Evolutionary conservation across 2,797 vertebrate genomes (phyloP), one percentile per base, ranked within the genome.

Genomic region (Xiphophorus birchmanni): DNA sequence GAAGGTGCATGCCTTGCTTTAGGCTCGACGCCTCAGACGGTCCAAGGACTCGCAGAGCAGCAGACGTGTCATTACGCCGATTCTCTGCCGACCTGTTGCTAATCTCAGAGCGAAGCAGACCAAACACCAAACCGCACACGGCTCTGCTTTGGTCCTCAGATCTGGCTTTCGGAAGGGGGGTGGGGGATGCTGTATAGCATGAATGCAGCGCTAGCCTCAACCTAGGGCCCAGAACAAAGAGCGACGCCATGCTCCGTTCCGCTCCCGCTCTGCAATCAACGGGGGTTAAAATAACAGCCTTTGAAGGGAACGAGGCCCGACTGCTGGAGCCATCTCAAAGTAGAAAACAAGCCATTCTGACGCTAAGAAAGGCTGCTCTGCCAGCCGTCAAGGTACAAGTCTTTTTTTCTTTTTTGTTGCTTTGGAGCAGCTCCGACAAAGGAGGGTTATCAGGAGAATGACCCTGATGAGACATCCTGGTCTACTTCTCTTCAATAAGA

Each of bases 51-150:
- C 73, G 5, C 69, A 89, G 87, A 86, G 91, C 37, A 56, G 91
- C 80, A 95, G 93, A 92, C 91, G 89, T 95, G 93, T 92, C 91
- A 94, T 96, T 95, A 95, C 29, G 44, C 88, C 86, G 74, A 91
- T 92, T 91, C 92, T 85, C 82, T 89, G 92, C 89, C 91, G 94
- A 92, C 88, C 92, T 92, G 91, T 90, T 83, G 88, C 93, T 94
- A 94, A 94, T 95, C 93, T 93, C 88, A 92, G 92, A 87, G 84
- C 42, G 86, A 90, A 54, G 92, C 92, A 91, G 91, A 93, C 89
- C 92, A 93, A 93, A 94, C 92, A 94, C 87, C 89, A 92, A 92
- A 93, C 92, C 93, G 77, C 93, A 93, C 88, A 90, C 91, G 79
- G 87, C 87, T 93, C 92, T 88, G 91, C 92, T 93, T 89, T 89